Conservation (phyloP, 2,888 invertebrate genomes). For the Lycocerus yunnanus region DNA sequence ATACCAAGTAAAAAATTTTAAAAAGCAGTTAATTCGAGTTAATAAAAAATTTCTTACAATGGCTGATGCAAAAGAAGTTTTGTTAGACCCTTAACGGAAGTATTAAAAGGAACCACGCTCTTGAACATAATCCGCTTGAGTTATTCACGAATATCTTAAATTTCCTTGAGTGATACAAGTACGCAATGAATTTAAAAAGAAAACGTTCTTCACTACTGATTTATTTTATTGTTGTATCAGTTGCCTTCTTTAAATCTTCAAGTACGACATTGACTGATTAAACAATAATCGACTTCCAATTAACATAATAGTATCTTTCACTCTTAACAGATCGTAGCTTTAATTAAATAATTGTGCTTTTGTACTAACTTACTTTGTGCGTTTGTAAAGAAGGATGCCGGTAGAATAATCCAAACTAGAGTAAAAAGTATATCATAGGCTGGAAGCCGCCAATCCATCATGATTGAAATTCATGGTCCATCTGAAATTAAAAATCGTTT, state of each 20-base stretch:
- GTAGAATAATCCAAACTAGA: slow-evolving; percentile 2
- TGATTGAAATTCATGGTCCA: slow-evolving; percentile 22
- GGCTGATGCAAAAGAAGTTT: slow-evolving; percentile 7
- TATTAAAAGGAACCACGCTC: slow-evolving; percentile 34
- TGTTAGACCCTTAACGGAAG: slow-evolving; percentile 19
- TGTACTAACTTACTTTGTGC: slow-evolving; percentile 2
- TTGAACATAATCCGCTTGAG: slow-evolving; percentile 34
- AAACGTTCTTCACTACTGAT: not conserved
- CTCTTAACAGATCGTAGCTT: not conserved
- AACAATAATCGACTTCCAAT: not conserved
- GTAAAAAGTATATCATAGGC: slow-evolving; percentile 10
- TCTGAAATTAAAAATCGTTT: slow-evolving; percentile 15
- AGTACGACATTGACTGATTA: not conserved
- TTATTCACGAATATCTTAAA: slow-evolving; percentile 13
- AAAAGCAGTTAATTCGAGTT: not conserved
- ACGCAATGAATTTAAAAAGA: not conserved
- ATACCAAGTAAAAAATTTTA: not conserved
- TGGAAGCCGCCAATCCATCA: slow-evolving; percentile 26
- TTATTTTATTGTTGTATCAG: not conserved
- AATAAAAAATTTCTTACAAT: not conserved
- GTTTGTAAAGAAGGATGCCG: not conserved
- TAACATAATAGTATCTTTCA: not conserved
- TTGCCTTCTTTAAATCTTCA: not conserved
- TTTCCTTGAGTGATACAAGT: not conserved
- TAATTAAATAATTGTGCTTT: not conserved